Base-by-base conservation (phyloP, 35 echinoderm and acorn worm genomes). In the Eucidaris tribuloides region DNA sequence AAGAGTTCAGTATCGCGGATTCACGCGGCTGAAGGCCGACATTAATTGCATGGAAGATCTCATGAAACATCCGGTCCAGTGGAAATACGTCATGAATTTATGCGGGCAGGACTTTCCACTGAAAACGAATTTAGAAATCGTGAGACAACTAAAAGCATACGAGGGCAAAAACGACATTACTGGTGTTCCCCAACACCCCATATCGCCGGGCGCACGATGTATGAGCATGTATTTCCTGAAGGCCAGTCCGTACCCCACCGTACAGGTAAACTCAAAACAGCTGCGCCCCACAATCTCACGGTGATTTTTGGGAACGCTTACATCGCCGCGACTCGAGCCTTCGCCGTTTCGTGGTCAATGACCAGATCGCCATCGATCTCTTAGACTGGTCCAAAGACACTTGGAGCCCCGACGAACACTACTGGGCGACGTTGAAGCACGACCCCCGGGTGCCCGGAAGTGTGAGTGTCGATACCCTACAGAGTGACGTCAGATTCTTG, bases 61-160 rank as follows among this genome's bases (percentile, higher is more conserved):
- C 28, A 24, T 88, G 31, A 23, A 62, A 22, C 58, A 45, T 42
- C 25, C 17, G 9, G 45, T 24, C 42, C 42, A 45, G 11, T 92
- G 90, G 90, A 87, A 62, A 52, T 92, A 92, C 27, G 57, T 81
- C 5, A 82, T 92, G 7, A 92, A 92, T 58, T 54, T 92, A 4
- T 81, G 77, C 28, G 84, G 84, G 15, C 76, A 88, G 52, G 90
- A 92, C 46, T 92, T 92, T 42, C 90, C 90, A 36, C 64, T 92
- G 48, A 92, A 92, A 65, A 92, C 90, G 13, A 92, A 92, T 57
- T 65, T 91, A 18, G 89, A 91, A 56, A 91, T 91, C 25, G 61
- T 91, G 7, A 85, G 36, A 24, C 84, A 88, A 42, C 33, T 92
- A 20, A 87, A 88, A 63, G 84, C 78, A 5, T 82, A 76, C 61